Base-by-base conservation (phyloP, 1,140 invertebrate species). In the Drosophila seguyi region DNA sequence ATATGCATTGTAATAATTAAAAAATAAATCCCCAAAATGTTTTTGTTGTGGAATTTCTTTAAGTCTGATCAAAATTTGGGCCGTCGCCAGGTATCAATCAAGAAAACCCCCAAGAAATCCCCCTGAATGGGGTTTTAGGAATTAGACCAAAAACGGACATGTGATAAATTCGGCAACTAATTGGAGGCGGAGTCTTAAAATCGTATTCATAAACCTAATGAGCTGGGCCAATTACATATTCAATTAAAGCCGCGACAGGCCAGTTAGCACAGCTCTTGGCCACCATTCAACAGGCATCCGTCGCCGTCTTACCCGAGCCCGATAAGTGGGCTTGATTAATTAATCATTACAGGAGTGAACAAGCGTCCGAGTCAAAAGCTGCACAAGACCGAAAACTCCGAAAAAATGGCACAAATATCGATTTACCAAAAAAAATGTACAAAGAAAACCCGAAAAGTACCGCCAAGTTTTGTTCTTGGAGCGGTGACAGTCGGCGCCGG, bases 381-480 rank as follows among this genome's bases (percentile, higher is more conserved):
- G 69, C 69, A 76, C 68, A 72, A 14, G 29, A 41, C 27, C 52
- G 6, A 59, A 72, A 42, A 58, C 45, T 74, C 44, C 20, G 42
- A 56, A 42, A 85, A 85, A 85, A 84, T 85, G 81, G 81, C 81
- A 85, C 78, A 86, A 85, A 81, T 85, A 85, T 85, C 81, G 81
- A 86, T 86, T 86, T 81, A 86, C 67, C 81, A 45, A 57, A 60
- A 56, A 42, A 78, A 62, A 56, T 57, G 48, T 75, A 69, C 58
- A 79, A 83, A 75, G 47, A 53, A 48, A 84, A 86, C 67, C 67
- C 80, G 29, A 66, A 86, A 86, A 84, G 79, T 47, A 63, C 81
- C 81, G 81, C 72, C 81, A 75, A 80, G 72, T 71, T 72, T 79
- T 56, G 58, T 62, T 60, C 66, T 74, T 59, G 27, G 50, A 62